Evolutionary conservation across 2,797 vertebrate species (phyloP), one percentile per base, ranked within the genome.

Genomic region (Xenentodon cancila): DNA sequence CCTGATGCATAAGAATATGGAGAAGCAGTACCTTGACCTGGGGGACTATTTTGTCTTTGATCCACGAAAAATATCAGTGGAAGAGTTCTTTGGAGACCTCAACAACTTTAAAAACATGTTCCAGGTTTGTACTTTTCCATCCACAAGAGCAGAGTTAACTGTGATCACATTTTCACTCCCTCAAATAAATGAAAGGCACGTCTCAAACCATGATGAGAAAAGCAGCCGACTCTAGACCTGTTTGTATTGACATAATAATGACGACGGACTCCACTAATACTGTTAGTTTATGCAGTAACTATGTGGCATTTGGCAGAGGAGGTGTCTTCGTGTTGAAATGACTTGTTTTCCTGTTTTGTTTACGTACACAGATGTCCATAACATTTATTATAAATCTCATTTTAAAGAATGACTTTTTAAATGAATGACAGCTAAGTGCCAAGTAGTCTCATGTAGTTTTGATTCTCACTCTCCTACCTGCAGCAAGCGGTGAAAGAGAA

Each of bases 101-200:
- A 93, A 92, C 85, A 96, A 89, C 88, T 97, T 97, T 59, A 95
- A 86, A 75, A 95, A 91, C 81, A 96, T 94, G 93, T 95, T 98
- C 85, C 85, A 95, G 94, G 95, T 97, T 21, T 13, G 34, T 37
- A 11, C 3, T 47, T 42, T 53, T 53, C 17, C 17, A 48, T 57
- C 30, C 46, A 18, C 57, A 55, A 47, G 9, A 76, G 46, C 25
- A 44, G 11, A 32, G 8, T 22, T 11, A 37, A 4, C n/a, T 40
- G 11, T 58, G 11, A 48, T 53, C 40, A 46, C 40, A 40, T 56
- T 66, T 59, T 53, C 0, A 53, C 40, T 68, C 22, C 46, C 40
- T 51, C 18, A 45, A 12, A 40, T 8, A 1, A 52, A 16, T 64
- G 3, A 42, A 55, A 19, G n/a, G n/a, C 19, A 8, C 19, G 11